Base-by-base conservation (phyloP, 2,888 invertebrate species). In the Allygus modestus region DNA sequence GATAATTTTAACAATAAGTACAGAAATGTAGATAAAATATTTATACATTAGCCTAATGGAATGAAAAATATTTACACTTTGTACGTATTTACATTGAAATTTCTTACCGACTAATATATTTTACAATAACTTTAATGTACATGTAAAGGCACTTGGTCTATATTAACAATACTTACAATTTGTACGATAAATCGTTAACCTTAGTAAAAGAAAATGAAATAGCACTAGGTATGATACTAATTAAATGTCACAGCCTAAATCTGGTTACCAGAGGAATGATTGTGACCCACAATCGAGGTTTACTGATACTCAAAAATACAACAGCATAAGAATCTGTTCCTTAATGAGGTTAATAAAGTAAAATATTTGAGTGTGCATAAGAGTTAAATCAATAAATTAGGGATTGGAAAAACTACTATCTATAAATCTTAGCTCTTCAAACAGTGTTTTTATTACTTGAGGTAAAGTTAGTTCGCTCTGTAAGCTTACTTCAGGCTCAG, bases 401-500 rank as follows among this genome's bases (percentile, higher is more conserved):
- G 79, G n/a, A 33, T 79, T 58, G 46, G 58, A 79, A 58, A 79
- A 79, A 37, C 79, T 79, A 33, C 79, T 79, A 23, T 79, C 79
- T 33, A 79, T 37, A 58, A 28, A 37, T 79, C 51, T 79, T 26
- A 79, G 20, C 23, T 79, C 79, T 79, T 79, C 79, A 79, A 79
- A 79, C 28, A 79, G 23, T 28, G 79, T 79, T 58, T 79, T 79
- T 26, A 79, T 79, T 26, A 79, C 79, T 37, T 54, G 79, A 58
- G 79, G 79, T 58, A 79, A 79, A 33, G 79, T 79, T 33, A 79
- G 37, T 17, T 79, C 79, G 46, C 79, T 79, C 37, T 79, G 79
- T 37, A 79, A 79, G 37, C 79, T 79, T 33, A 79, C 79, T 79
- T 58, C 79, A 9, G 79, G 79, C 23, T 79, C 79, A n/a, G 79